A percentile compares a stretch with the other conserved stretches of the same genome.
These are phyloP conservation scores for Tipula helvola DNA, from an alignment of 2,888 invertebrate genomes.

Conservation along the genomic window DNA sequence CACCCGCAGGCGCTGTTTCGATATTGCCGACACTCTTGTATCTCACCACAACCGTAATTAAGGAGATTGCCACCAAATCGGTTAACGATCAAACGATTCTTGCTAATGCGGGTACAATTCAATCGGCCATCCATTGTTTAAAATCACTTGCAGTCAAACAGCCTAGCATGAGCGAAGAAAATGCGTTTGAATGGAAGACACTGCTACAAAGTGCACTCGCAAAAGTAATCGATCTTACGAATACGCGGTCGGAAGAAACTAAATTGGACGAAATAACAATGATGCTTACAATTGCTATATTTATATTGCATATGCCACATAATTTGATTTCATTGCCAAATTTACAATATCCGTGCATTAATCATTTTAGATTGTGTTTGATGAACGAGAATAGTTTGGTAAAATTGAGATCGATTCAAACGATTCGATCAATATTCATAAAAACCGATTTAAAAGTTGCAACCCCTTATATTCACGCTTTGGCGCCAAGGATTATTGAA, in stretches of 20 bases:
- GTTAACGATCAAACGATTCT: conserved; percentile 43
- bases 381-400: conserved; percentile 53
- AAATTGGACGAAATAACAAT: conserved; percentile 77
- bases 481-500: conserved; percentile 68
- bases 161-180: conserved; percentile 49
- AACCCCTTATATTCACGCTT: conserved; percentile 67
- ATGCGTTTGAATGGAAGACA: conserved; percentile 58
- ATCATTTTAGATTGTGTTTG: conserved; percentile 78
- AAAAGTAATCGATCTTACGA: conserved; percentile 80
- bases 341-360: conserved; percentile 81
- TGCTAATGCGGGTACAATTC: conserved; percentile 57
- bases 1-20: conserved; percentile 74
- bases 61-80: conserved; percentile 61
- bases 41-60: conserved; percentile 77
- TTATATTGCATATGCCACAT: conserved; percentile 71
- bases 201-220: conserved; percentile 80
- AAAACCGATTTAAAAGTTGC: conserved; percentile 57
- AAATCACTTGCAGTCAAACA: conserved; percentile 51
- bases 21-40: conserved; percentile 88
- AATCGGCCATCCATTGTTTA: conserved; percentile 67
- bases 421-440: conserved; percentile 61
- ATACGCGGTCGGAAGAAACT: conserved; percentile 58
- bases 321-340: conserved; percentile 65
- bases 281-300: conserved; percentile 78
- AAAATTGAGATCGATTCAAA: conserved; percentile 65